Conservation (phyloP, 2,888 invertebrate genomes). For the Nasonovia ribisnigri region DNA sequence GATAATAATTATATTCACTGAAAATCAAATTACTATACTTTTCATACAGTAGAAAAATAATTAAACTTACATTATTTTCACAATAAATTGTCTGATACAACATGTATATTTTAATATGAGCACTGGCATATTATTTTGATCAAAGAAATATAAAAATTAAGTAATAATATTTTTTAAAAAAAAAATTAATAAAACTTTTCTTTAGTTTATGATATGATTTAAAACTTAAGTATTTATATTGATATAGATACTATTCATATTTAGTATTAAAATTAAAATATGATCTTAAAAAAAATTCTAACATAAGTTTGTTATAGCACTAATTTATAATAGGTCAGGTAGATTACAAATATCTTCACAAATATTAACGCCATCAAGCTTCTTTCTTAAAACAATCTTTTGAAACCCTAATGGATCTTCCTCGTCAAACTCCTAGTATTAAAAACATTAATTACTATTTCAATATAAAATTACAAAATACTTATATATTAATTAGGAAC, state of each 20-base stretch:
- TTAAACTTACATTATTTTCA: neutral
- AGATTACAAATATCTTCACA: neutral
- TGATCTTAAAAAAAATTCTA: neutral
- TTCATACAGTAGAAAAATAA: neutral
- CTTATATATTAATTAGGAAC: neutral
- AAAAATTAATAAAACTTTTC: neutral
- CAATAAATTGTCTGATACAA: neutral
- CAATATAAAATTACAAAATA: neutral
- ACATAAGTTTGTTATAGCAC: neutral
- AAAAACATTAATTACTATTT: neutral
- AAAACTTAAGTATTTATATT: neutral
- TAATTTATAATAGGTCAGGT: neutral
- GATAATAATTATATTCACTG: no score
- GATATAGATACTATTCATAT: neutral
- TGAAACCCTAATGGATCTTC: constrained; percentile 34
- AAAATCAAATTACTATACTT: neutral
- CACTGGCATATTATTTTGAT: neutral
- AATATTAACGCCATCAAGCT: constrained; percentile 14
- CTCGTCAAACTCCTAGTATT: constrained; percentile 7
- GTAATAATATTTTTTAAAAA: neutral
- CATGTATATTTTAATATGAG: neutral
- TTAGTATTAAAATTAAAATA: neutral
- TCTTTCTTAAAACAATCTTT: neutral
- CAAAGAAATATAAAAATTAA: neutral
- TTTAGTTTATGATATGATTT: neutral